A percentile compares a stretch with the other conserved stretches of the same genome.
These are phyloP conservation scores for Acanthis flammea DNA, from an alignment of 2,797 vertebrate genomes.

Conservation along the genomic window DNA sequence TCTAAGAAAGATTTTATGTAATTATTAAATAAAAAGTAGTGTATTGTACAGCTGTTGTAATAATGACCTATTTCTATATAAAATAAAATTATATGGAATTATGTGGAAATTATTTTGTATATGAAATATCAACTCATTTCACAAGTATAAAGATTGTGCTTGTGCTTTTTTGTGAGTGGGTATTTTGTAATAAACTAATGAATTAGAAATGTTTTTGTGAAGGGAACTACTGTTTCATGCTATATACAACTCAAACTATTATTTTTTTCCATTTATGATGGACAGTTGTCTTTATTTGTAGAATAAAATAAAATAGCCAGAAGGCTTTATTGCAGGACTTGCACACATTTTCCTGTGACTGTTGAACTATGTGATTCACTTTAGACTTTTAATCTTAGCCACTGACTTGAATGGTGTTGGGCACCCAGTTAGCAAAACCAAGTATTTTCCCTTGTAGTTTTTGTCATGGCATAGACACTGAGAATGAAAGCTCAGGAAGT, in stretches of 20 bases:
- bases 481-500: neutral
- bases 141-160: conserved; percentile 73
- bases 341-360: conserved; percentile 51
- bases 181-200: conserved; percentile 80
- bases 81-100: conserved; percentile 81
- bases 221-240: conserved; percentile 64
- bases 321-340: conserved; percentile 50
- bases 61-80: conserved; percentile 84
- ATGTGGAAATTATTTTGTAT: conserved; percentile 83
- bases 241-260: conserved; percentile 54
- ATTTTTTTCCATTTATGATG: conserved; percentile 64
- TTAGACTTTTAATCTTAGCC: neutral
- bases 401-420: neutral
- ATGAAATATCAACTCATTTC: conserved; percentile 76
- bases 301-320: conserved; percentile 63
- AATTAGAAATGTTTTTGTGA: conserved; percentile 73
- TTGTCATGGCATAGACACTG: neutral
- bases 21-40: conserved; percentile 77
- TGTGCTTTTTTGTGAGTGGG: conserved; percentile 76
- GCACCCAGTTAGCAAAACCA: neutral
- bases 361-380: conserved; percentile 23
- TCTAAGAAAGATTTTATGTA: conserved; percentile 83
- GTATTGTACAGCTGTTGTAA: conserved; percentile 82
- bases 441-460: neutral
- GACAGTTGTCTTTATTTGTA: conserved; percentile 65